phyloP scores from a whole-genome alignment of 2,113 vertebrate species.

The Eudyptes chrysolophus region DNA sequence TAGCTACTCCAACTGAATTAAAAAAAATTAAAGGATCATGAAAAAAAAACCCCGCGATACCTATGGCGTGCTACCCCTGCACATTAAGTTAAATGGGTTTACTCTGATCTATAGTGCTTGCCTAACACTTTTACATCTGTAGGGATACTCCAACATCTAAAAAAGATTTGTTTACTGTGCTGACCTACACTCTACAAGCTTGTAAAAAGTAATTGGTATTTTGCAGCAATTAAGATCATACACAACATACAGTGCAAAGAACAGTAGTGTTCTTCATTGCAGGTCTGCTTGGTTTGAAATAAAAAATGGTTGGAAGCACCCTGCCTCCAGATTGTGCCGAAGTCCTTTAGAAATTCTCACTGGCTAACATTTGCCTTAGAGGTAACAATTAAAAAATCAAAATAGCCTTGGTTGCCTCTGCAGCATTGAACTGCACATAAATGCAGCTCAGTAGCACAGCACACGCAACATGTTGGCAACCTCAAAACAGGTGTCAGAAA shows the following conservation, averaged over 20 bases:
- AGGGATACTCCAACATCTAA: background rate
- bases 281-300: background rate
- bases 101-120: background rate
- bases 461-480: fast-evolving
- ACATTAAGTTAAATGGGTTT: background rate
- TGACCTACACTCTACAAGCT: background rate
- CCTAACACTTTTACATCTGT: background rate
- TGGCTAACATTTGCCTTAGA: background rate
- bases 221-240: background rate
- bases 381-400: background rate
- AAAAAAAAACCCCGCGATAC: background rate
- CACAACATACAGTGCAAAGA: background rate
- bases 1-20: background rate
- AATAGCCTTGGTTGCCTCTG: background rate
- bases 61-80: background rate
- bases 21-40: background rate
- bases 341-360: background rate
- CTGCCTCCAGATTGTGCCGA: background rate
- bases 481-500: background rate
- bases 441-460: background rate
- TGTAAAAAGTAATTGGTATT: background rate
- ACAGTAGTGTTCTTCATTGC: background rate
- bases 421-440: background rate
- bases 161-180: background rate
- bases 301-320: background rate